These are phyloP conservation scores for Elysia crispata DNA, from an alignment of 2,888 invertebrate genomes.

Conservation along the genomic window DNA sequence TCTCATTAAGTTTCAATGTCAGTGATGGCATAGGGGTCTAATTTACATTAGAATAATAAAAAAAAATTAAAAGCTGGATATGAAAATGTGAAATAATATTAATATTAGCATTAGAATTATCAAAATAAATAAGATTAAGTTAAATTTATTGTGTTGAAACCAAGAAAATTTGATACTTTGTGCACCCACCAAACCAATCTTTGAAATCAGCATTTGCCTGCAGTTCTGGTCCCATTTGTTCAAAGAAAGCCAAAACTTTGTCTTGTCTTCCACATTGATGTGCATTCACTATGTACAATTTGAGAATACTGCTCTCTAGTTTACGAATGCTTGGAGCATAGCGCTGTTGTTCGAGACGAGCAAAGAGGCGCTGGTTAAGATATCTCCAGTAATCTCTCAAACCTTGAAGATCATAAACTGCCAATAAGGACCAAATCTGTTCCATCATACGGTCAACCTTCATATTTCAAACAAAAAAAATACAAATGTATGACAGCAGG, in stretches of 20 bases:
- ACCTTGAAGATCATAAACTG: conserved; percentile 87
- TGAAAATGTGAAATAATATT: no score
- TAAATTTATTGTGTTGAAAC: no score
- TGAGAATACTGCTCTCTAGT: conserved; percentile 80
- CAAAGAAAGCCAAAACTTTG: conserved; percentile 92
- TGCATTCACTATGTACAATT: conserved; percentile 93
- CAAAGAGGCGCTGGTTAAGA: conserved; percentile 91
- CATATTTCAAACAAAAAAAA: conserved; percentile 45
- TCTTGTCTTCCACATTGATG: conserved; percentile 89
- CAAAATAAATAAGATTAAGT: no score
- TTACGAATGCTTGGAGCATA: conserved; percentile 80
- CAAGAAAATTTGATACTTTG: no score
- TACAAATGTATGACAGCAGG: not conserved
- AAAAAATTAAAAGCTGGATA: no score
- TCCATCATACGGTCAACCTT: conserved; percentile 80
- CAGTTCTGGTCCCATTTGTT: conserved; percentile 90
- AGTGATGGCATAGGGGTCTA: no score
- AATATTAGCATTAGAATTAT: no score
- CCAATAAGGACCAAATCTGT: conserved; percentile 86
- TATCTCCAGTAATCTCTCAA: conserved; percentile 93
- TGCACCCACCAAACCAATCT: conserved; percentile 98
- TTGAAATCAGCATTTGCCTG: conserved; percentile 95
- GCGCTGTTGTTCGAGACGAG: conserved; percentile 90
- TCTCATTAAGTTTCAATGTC: no score
- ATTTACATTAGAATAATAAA: no score